Base-by-base conservation (phyloP, 2,888 invertebrate genomes). In the Platycheirus rosarum region DNA sequence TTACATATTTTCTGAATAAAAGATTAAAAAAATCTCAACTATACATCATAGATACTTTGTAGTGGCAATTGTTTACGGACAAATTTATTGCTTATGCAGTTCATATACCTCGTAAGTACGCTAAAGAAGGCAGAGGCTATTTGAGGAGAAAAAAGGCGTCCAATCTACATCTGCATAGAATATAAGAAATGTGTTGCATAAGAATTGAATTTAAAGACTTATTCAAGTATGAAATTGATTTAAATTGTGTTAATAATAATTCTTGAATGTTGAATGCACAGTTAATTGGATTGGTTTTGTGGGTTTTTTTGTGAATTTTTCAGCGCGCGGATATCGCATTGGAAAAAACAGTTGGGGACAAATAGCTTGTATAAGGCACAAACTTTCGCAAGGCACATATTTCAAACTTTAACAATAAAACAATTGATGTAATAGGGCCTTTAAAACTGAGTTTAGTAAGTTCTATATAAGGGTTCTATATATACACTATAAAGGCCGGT, bases 121-220 rank as follows among this genome's bases (percentile, higher is more conserved):
- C 35, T 6, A 16, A 44, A 44, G 32, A 26, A 49, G 49, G 16
- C 35, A 69, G 18, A n/a, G 3, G n/a, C n/a, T n/a, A n/a, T n/a
- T n/a, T n/a, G n/a, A 11, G 7, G 2, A 18, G 26, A 9, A 55
- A 9, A 44, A 18, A 29, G 26, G n/a, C 5, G 35, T 29, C 37
- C 37, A 60, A 53, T 65, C 51, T 53, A 8, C 49, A 76, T 76
- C 55, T 70, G 63, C 75, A 76, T 76, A 69, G 55, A 70, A 76
- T 68, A 75, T n/a, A 75, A 68, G 68, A 60, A 75, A 55, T 63
- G 48, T 49, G 70, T 70, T 70, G 57, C 76, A 76, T 63, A 70
- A 76, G 69, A 69, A 63, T 49, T 46, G 40, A 49, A 63, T 55
- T 20, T n/a, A 6, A 63, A 65, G 63, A 70, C 63, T 48, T 76